phyloP scores from a whole-genome alignment of 2,797 vertebrate genomes.

The Pogonophryne albipinna region DNA sequence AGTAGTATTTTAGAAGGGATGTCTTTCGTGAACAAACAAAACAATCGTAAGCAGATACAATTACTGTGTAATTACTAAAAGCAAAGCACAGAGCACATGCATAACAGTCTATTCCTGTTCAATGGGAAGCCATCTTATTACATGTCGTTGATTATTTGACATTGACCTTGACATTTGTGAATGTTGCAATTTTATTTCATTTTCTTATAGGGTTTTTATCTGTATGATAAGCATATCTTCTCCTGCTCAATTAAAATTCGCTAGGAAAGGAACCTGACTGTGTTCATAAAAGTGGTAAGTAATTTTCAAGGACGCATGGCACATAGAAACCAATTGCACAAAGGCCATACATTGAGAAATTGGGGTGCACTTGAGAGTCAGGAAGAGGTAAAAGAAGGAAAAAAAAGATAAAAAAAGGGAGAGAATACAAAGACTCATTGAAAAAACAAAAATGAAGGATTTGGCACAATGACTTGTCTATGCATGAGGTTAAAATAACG shows the following conservation, averaged over 20 bases:
- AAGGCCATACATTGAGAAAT: not conserved
- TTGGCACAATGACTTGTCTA: conserved; percentile 23
- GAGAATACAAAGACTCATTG: not conserved
- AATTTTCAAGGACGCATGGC: conserved; percentile 21
- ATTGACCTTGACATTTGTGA: not conserved
- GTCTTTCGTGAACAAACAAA: conserved; percentile 13
- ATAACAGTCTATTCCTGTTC: not conserved
- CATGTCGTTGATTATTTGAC: conserved; percentile 14
- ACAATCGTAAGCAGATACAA: conserved; percentile 5
- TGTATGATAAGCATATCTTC: conserved; percentile 64
- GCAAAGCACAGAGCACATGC: not conserved
- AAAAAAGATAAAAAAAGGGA: conserved; percentile 2
- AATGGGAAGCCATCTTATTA: conserved; percentile 3
- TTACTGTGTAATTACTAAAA: conserved; percentile 25
- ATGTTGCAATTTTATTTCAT: conserved; percentile 35
- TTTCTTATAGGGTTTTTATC: conserved; percentile 52
- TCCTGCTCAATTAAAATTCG: conserved; percentile 50
- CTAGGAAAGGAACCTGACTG: conserved; percentile 42
- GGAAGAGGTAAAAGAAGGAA: not conserved
- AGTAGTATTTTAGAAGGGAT: not conserved
- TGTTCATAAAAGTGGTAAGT: conserved; percentile 37
- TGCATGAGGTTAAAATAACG: conserved; percentile 14
- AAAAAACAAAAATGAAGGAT: conserved; percentile 30
- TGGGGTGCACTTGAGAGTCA: conserved; percentile 6
- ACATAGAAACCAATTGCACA: conserved; percentile 43